These are phyloP conservation scores for Halictus rubicundus DNA, from an alignment of 1,140 invertebrate species.

Conservation along the genomic window DNA sequence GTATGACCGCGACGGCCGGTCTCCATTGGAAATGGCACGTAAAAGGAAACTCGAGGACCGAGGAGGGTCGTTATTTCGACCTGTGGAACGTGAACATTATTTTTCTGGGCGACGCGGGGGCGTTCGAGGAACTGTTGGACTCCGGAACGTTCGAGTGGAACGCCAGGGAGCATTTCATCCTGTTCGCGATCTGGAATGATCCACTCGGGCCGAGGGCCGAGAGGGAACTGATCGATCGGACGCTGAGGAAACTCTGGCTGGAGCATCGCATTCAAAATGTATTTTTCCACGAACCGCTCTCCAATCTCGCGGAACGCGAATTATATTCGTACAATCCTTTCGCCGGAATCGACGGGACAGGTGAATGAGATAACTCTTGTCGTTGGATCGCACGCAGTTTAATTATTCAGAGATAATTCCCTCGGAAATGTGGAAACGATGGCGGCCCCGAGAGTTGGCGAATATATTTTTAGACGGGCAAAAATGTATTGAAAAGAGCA, in stretches of 20 bases:
- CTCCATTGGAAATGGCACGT: no score
- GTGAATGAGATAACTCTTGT: background rate
- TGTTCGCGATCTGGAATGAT: constrained; percentile 13
- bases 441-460: no score
- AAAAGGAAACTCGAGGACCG: no score
- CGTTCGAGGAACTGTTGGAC: constrained; percentile 13
- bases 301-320: background rate
- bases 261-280: constrained; percentile 43
- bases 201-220: background rate
- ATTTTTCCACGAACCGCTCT: constrained; percentile 21
- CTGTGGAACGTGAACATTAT: constrained; percentile 11
- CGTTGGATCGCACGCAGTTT: background rate
- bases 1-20: no score
- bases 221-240: constrained; percentile 2
- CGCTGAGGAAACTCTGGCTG: constrained; percentile 47
- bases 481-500: background rate
- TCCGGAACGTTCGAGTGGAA: background rate
- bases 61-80: no score
- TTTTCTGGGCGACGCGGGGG: background rate
- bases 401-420: no score
- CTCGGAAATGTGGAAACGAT: background rate
- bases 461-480: no score
- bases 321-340: constrained; percentile 57
- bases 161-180: constrained; percentile 25
- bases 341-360: constrained; percentile 7